A percentile compares a stretch with the other conserved stretches of the same genome.
phyloP scores from a whole-genome alignment of 1,140 invertebrate species.

The Scaptomyza montana region DNA sequence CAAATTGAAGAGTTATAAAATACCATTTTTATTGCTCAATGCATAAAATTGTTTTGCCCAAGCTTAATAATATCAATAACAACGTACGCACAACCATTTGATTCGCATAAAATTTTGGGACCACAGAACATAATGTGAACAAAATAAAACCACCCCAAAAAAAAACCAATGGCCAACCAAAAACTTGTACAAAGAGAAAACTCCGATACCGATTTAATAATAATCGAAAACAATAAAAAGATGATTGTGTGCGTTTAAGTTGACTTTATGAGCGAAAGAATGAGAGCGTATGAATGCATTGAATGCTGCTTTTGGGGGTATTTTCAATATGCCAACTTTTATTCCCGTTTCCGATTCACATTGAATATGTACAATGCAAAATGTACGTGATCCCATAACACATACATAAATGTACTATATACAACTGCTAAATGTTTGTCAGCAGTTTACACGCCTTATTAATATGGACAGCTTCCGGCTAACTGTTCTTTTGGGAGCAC shows the following conservation, averaged over 20 bases:
- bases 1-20: slow-evolving; percentile 69
- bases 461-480: not conserved
- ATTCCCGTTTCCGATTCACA: not conserved
- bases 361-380: not conserved
- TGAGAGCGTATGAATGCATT: not conserved
- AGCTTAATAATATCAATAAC: slow-evolving; percentile 64
- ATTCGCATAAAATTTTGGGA: slow-evolving; percentile 55
- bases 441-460: slow-evolving; percentile 29
- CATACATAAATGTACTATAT: not conserved
- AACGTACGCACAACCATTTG: slow-evolving; percentile 43
- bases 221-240: slow-evolving; percentile 76
- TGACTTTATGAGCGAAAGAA: slow-evolving; percentile 24
- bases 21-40: slow-evolving; percentile 64
- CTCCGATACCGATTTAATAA: slow-evolving; percentile 63
- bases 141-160: slow-evolving; percentile 43
- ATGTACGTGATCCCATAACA: not conserved
- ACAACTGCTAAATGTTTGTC: slow-evolving; percentile 3
- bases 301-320: not conserved
- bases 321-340: not conserved
- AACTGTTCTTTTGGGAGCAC: not conserved
- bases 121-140: slow-evolving; percentile 35
- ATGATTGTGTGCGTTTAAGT: slow-evolving; percentile 66
- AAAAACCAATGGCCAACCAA: slow-evolving; percentile 25
- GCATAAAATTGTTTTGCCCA: slow-evolving; percentile 35
- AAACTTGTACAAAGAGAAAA: slow-evolving; percentile 20